Conservation (phyloP, 2,888 invertebrate genomes). For the Trissonchulus sp. region DNA sequence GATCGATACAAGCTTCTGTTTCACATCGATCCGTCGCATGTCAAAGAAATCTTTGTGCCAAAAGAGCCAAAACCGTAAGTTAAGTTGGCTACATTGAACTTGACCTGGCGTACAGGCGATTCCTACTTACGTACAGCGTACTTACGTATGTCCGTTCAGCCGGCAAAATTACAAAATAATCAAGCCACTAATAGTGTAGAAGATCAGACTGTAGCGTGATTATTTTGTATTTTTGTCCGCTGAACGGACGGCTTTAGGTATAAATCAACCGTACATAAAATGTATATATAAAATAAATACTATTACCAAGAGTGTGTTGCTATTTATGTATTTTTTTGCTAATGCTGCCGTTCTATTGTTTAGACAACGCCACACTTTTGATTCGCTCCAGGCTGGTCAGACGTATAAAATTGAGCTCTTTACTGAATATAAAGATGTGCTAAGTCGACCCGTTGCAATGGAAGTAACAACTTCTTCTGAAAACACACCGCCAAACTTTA, state of each 20-base stretch:
- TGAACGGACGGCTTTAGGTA: too few relatives aligned
- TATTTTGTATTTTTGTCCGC: background rate
- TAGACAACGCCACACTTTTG: background rate
- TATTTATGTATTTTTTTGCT: too few relatives aligned
- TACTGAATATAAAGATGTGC: background rate
- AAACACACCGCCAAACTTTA: background rate
- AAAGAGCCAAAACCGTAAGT: background rate
- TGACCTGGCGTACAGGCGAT: too few relatives aligned
- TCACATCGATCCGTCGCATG: background rate
- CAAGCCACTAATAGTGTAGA: too few relatives aligned
- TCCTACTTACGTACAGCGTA: too few relatives aligned
- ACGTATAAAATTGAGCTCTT: background rate
- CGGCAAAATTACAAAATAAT: too few relatives aligned
- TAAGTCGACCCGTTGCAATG: background rate
- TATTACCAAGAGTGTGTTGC: too few relatives aligned
- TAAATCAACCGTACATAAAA: too few relatives aligned
- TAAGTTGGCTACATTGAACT: too few relatives aligned
- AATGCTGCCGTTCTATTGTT: too few relatives aligned
- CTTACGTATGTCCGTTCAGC: background rate
- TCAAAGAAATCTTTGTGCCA: background rate
- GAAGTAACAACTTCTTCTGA: background rate
- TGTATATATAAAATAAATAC: too few relatives aligned
- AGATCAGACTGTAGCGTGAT: background rate
- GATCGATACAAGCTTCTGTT: constrained; percentile 6
- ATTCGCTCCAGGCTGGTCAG: background rate